These are phyloP conservation scores for Andrena trimmerana DNA, from an alignment of 2,888 invertebrate genomes.

Conservation along the genomic window DNA sequence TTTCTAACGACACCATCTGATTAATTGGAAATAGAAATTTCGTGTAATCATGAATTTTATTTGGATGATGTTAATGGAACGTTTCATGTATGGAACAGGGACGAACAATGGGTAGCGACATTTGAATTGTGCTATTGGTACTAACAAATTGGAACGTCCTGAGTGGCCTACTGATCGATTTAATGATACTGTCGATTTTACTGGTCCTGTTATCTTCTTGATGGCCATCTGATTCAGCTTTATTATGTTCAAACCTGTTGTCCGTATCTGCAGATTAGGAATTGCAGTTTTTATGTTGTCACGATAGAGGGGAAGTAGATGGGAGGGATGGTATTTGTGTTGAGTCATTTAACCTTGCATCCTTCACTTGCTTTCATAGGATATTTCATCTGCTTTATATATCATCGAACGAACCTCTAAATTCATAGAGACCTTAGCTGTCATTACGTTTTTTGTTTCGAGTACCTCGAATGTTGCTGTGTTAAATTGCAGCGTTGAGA, in stretches of 20 bases:
- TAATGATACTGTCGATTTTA: constrained; percentile 5
- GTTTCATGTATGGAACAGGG: background rate
- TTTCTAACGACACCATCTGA: constrained; percentile 61
- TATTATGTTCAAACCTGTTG: background rate
- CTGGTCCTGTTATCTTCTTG: no score
- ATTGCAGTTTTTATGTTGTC: background rate
- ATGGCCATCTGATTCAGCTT: background rate
- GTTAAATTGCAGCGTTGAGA: constrained; percentile 5
- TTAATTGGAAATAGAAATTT: constrained; percentile 1
- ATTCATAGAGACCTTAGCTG: background rate
- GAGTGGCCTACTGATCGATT: constrained; percentile 65
- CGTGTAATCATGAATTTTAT: background rate
- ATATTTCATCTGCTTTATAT: constrained; percentile 40
- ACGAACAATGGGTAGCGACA: background rate
- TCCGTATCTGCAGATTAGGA: constrained; percentile 8
- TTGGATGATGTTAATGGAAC: background rate
- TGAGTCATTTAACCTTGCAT: constrained; percentile 42
- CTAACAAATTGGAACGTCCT: constrained; percentile 79
- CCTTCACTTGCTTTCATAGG: constrained; percentile 12
- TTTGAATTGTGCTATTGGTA: background rate
- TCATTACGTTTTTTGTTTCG: constrained; percentile 47
- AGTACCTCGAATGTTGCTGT: constrained; percentile 3
- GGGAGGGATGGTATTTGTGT: background rate
- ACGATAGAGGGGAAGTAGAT: background rate
- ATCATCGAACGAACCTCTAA: constrained; percentile 46